Base-by-base conservation (phyloP, 2,888 invertebrate species). In the Timandra comae region DNA sequence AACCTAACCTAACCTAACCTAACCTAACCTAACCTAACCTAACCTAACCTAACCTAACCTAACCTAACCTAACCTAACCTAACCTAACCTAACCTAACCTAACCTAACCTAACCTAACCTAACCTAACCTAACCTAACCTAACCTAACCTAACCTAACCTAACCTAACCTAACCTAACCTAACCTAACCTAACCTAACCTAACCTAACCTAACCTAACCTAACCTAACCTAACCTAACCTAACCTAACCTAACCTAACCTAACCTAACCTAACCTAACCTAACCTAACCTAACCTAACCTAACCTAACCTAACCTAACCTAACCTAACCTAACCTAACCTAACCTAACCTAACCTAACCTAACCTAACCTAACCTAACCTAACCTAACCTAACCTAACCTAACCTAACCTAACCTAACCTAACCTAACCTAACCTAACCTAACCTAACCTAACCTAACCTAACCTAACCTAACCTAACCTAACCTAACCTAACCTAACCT, bases 21-120 rank as follows among this genome's bases (percentile, higher is more conserved):
- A 41, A 41, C 36, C 36, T 36, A 41, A 41, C 36, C 40, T 40
- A 40, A 41, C 41, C 41, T 41, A 41, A 41, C 41, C 41, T 41
- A 34, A 34, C 34, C 34, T 37, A 32, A 37, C 31, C 37, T 31
- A 36, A 36, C 36, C 36, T 36, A 36, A 36, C 31, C 31, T 31
- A 36, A 36, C 36, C 36, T 36, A 36, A 36, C 36, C 36, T 36
- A 36, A 36, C 36, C 36, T 36, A 36, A 36, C 36, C 28, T 32
- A 37, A 32, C 37, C 37, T 37, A 37, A 37, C 37, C 37, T 37
- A 37, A 35, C 37, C 37, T 37, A 37, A 37, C 37, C 37, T 37
- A 37, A 37, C 37, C 37, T 37, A 37, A 37, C 37, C 37, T 37
- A 37, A 37, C 37, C 37, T 37, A 37, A 37, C 37, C 37, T 37